Evolutionary conservation across 2,888 invertebrate genomes (phyloP), one percentile per base, ranked within the genome.

Genomic region (Euphydryas editha): DNA sequence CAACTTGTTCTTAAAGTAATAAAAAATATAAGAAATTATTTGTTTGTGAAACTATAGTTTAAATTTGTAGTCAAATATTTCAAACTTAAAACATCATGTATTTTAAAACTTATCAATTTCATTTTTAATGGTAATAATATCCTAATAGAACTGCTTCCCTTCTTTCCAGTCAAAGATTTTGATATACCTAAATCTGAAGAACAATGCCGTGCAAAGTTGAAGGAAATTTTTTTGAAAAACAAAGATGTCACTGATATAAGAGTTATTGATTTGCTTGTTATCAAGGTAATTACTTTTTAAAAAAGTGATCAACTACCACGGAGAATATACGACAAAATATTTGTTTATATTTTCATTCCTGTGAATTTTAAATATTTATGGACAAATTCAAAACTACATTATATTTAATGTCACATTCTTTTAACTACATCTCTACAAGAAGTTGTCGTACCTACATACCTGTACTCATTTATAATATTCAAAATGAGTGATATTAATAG

Each of bases 231-330:
- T 81, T 62, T 93, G 58, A 96, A 96, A 79, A 94, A 98, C 85
- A 94, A 95, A 79, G 82, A 96, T 86, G 94, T 98, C 0, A 94
- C 94, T 54, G 99, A 99, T 88, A 93, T 99, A 68, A 94, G 99
- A 81, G 95, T 97, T 39, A 97, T 98, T 81, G 99, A 99, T 88
- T 94, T 98, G 94, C 93, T 99, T 67, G 96, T 99, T 54, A 95
- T 98, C 67, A 98, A 98, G 95, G 98, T 98, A 79, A 72, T 62
- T n/a, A 30, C 37, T 62, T 0, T 30, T 10, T 61, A n/a, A n/a
- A n/a, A n/a, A n/a, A n/a, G n/a, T n/a, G n/a, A n/a, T n/a, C n/a
- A n/a, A n/a, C n/a, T n/a, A n/a, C n/a, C n/a, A n/a, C n/a, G n/a
- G n/a, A n/a, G n/a, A n/a, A n/a, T n/a, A n/a, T n/a, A n/a, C n/a